A percentile compares a stretch with the other conserved stretches of the same genome.
phyloP scores from a whole-genome alignment of 2,888 invertebrate species.

The Perizoma flavofasciatum region DNA sequence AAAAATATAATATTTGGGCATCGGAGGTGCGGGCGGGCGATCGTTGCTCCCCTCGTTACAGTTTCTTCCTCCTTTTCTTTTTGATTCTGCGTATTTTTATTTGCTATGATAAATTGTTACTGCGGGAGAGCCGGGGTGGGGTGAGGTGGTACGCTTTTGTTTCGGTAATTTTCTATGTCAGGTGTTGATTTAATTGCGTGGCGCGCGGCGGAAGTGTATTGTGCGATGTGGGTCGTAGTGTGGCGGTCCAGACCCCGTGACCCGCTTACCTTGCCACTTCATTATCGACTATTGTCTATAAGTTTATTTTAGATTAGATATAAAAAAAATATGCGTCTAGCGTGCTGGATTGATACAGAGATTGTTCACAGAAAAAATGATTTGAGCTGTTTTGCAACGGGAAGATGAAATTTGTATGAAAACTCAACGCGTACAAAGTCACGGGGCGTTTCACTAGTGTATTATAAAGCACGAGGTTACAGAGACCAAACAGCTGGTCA shows the following conservation, averaged over 20 bases:
- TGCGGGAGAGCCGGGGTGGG: conserved; percentile 53
- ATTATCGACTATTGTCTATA: conserved; percentile 38
- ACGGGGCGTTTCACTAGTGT: too few species aligned
- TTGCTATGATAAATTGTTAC: conserved; percentile 83
- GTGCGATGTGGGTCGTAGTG: conserved; percentile 74
- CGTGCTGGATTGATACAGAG: too few species aligned
- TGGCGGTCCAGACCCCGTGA: conserved; percentile 57
- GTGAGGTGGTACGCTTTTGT: conserved; percentile 69
- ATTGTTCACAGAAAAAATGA: too few species aligned
- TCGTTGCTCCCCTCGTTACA: conserved; percentile 69
- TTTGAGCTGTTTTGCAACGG: too few species aligned
- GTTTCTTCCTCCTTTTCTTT: conserved; percentile 80
- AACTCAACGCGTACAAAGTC: too few species aligned
- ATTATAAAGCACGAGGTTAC: too few species aligned
- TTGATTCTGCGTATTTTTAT: conserved; percentile 82
- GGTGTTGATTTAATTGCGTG: conserved; percentile 80
- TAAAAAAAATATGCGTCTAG: too few species aligned
- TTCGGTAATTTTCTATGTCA: conserved; percentile 83
- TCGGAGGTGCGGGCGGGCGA: conserved; percentile 58
- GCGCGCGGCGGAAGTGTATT: conserved; percentile 75
- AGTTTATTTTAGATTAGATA: too few species aligned
- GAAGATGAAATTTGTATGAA: too few species aligned
- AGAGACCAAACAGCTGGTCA: too few species aligned
- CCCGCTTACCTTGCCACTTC: conserved; percentile 64
- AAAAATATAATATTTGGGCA: conserved; percentile 71